phyloP scores from a whole-genome alignment of 2,797 vertebrate genomes.

The Champsocephalus esox region DNA sequence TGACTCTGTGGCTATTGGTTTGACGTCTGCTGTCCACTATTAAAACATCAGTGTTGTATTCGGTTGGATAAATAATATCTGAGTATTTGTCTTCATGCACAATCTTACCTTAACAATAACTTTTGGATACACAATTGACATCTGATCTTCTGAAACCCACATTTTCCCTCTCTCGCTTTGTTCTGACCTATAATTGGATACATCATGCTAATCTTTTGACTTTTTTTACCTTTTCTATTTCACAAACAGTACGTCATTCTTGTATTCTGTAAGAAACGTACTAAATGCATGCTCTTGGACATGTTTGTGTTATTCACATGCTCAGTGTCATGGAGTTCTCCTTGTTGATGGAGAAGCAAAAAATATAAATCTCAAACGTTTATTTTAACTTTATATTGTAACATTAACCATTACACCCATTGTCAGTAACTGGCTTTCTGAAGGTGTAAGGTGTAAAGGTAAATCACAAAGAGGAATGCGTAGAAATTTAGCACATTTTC shows the following conservation, averaged over 20 bases:
- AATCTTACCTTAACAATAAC: conserved; percentile 1
- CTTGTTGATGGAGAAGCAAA: conserved; percentile 1
- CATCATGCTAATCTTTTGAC: neutral
- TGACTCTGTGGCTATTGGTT: neutral
- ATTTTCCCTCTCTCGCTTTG: neutral
- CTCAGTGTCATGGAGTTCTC: neutral
- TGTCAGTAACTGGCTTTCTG: neutral
- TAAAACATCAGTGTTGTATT: neutral
- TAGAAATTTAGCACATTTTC: neutral
- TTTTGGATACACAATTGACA: conserved; percentile 8
- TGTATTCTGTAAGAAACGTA: neutral
- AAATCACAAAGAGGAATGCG: neutral
- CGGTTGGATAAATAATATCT: neutral
- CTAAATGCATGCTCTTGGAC: conserved; percentile 14
- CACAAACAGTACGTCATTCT: conserved; percentile 10
- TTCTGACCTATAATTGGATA: neutral
- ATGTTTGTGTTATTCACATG: conserved; percentile 18
- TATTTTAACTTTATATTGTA: neutral
- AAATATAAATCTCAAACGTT: neutral
- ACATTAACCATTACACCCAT: neutral
- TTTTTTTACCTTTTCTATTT: neutral
- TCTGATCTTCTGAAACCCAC: conserved; percentile 1
- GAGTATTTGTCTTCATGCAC: neutral
- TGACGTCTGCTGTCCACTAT: neutral
- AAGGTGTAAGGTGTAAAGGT: neutral